A percentile compares a stretch with the other conserved stretches of the same genome.
Conservation (phyloP, 2,113 vertebrate species). For the Mola mola region DNA sequence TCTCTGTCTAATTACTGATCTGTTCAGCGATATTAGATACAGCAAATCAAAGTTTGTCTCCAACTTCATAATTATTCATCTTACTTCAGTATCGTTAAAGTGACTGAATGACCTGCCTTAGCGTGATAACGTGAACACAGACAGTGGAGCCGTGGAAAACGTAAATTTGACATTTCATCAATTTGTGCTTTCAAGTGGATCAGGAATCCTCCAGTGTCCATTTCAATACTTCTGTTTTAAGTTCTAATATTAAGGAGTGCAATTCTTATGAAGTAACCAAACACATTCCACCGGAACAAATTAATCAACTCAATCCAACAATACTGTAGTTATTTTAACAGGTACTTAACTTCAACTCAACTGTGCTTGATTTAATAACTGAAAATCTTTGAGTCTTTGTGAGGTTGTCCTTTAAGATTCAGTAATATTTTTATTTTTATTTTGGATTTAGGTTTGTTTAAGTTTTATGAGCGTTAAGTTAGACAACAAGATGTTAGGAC, state of each 20-base stretch:
- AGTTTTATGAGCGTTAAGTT: too few relatives aligned
- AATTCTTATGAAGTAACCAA: neutral
- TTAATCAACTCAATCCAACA: too few relatives aligned
- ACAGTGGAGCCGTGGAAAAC: conserved; percentile 35
- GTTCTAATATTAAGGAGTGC: neutral
- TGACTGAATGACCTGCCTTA: conserved; percentile 48
- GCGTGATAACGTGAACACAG: conserved; percentile 23
- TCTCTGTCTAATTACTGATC: conserved; percentile 49
- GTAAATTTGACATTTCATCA: conserved; percentile 47
- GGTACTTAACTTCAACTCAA: too few relatives aligned
- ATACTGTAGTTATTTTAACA: too few relatives aligned
- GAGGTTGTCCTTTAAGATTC: too few relatives aligned
- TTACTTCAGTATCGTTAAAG: conserved; percentile 44
- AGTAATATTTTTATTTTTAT: too few relatives aligned
- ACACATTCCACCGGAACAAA: too few relatives aligned
- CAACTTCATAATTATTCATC: conserved; percentile 66
- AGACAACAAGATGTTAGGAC: too few relatives aligned
- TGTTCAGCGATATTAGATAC: conserved; percentile 17
- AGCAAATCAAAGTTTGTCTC: conserved; percentile 58
- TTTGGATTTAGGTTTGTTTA: too few relatives aligned
- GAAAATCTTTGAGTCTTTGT: too few relatives aligned
- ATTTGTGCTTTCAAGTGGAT: conserved; percentile 54
- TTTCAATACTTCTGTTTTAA: conserved; percentile 37
- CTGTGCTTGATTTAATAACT: too few relatives aligned
- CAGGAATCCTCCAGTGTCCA: conserved; percentile 20